Conservation (phyloP, 2,113 vertebrate genomes). For the Baryphthengus martii region DNA sequence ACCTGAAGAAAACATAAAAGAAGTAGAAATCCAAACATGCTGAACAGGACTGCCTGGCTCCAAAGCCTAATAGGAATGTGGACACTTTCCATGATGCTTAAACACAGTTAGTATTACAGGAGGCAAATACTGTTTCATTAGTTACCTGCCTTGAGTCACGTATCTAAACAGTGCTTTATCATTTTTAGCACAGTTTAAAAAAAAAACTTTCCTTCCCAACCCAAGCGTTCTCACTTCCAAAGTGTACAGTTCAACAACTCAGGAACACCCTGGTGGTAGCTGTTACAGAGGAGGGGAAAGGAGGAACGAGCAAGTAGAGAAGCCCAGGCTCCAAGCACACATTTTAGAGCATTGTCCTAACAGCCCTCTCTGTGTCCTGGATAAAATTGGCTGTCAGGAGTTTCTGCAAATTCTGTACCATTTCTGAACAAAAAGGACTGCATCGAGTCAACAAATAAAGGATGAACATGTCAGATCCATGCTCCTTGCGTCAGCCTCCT, state of each 20-base stretch:
- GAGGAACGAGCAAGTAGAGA: neutral
- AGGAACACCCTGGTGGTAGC: neutral
- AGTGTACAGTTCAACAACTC: neutral
- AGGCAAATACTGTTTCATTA: neutral
- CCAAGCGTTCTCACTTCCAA: neutral
- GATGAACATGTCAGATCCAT: neutral
- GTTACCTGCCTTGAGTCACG: neutral
- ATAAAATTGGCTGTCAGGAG: neutral
- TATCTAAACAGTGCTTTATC: neutral
- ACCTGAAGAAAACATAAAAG: neutral
- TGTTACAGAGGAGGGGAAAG: neutral
- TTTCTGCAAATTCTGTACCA: neutral
- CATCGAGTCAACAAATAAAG: neutral
- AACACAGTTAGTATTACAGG: neutral
- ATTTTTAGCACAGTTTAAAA: neutral
- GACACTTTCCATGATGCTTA: neutral
- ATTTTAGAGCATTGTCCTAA: neutral
- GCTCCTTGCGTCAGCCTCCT: neutral
- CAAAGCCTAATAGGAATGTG: neutral
- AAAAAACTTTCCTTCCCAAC: neutral
- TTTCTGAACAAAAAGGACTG: neutral
- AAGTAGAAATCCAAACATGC: constrained; percentile 1
- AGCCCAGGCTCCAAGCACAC: neutral
- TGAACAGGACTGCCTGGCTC: neutral
- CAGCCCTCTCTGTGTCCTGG: neutral